These are phyloP conservation scores for Melanerpes formicivorus DNA, from an alignment of 2,113 vertebrate species.

Conservation along the genomic window DNA sequence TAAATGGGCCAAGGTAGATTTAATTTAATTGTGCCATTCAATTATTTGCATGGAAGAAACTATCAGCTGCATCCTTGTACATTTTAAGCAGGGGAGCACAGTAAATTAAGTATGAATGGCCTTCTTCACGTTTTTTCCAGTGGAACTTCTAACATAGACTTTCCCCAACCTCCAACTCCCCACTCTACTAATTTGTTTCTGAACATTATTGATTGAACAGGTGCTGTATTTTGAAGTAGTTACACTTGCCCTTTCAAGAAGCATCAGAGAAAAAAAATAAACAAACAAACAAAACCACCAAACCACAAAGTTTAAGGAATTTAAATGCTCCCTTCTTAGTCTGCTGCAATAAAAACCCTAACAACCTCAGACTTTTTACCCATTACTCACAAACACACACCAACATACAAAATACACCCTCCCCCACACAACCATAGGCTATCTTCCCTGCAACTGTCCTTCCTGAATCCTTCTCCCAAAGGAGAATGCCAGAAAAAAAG, in stretches of 20 bases:
- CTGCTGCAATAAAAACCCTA: background rate
- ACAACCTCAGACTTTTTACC: background rate
- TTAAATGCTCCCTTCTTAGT: background rate
- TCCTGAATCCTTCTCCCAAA: background rate
- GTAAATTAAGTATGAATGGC: background rate
- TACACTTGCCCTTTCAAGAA: background rate
- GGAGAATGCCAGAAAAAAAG: rapidly evolving
- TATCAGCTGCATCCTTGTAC: background rate
- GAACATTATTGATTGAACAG: background rate
- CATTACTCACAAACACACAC: background rate
- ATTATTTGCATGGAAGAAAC: background rate
- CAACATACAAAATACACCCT: background rate
- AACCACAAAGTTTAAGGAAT: background rate
- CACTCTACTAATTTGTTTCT: background rate
- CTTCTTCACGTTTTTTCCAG: background rate
- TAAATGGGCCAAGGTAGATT: background rate
- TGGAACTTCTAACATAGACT: background rate
- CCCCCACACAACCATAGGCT: background rate
- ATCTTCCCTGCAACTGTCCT: background rate
- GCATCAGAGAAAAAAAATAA: background rate
- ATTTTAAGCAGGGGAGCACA: background rate
- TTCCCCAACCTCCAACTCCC: background rate
- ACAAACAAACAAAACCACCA: background rate
- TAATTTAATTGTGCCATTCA: background rate
- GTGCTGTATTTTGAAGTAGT: background rate